These are phyloP conservation scores for Crioceris asparagi DNA, from an alignment of 2,888 invertebrate genomes.

Conservation along the genomic window DNA sequence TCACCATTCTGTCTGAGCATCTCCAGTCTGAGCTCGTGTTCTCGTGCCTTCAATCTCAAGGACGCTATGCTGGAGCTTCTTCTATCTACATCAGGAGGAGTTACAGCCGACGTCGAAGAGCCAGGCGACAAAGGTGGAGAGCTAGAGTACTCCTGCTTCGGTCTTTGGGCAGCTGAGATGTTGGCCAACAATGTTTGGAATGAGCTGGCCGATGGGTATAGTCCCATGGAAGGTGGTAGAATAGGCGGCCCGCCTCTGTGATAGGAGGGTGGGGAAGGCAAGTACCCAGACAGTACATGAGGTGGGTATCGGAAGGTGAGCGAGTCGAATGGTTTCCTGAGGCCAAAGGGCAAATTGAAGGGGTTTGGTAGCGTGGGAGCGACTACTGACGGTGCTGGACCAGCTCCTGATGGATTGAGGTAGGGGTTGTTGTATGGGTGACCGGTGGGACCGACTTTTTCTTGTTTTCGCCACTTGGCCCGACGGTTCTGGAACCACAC, in stretches of 20 bases:
- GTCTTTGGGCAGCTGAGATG: conserved; percentile 53
- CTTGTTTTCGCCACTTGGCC: conserved; percentile 89
- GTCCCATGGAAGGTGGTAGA: conserved; percentile 50
- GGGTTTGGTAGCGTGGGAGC: conserved; percentile 73
- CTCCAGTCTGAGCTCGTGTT: conserved; percentile 78
- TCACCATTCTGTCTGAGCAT: conserved; percentile 70
- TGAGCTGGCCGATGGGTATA: conserved; percentile 52
- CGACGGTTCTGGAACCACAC: conserved; percentile 91
- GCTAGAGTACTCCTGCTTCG: conserved; percentile 41
- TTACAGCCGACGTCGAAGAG: conserved; percentile 36
- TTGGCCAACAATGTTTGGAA: conserved; percentile 81
- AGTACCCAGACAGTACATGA: conserved; percentile 49
- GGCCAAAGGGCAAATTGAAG: conserved; percentile 68
- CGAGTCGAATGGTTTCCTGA: conserved; percentile 63
- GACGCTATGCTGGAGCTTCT: conserved; percentile 82
- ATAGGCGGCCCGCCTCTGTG: conserved; percentile 54
- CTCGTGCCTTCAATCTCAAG: conserved; percentile 75
- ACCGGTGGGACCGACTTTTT: conserved; percentile 82
- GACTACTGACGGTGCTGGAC: conserved; percentile 51
- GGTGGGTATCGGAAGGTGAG: conserved; percentile 64
- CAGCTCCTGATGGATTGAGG: conserved; percentile 52
- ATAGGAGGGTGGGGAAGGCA: conserved; percentile 37
- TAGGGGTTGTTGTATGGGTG: conserved; percentile 80
- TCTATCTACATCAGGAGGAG: conserved; percentile 62
- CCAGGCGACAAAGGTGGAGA: conserved; percentile 46